Conservation (phyloP, 2,888 invertebrate genomes). For the Hemistola chrysoprasaria region DNA sequence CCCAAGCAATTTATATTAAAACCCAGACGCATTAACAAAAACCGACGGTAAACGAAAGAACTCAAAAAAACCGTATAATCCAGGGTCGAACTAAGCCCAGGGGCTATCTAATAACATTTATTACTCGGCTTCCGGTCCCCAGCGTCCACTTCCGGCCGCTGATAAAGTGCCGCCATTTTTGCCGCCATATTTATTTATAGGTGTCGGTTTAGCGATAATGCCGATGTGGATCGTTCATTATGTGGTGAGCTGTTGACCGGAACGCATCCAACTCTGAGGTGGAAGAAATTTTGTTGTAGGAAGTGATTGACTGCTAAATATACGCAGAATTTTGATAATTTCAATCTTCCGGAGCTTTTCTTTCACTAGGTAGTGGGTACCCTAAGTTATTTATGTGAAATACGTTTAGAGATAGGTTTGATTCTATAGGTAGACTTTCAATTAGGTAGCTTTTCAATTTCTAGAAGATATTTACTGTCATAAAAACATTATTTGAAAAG, state of each 20-base stretch:
- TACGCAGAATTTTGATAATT: too few relatives aligned
- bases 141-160: constrained; percentile 78
- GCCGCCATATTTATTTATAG: constrained; percentile 82
- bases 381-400: too few relatives aligned
- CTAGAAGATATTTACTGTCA: too few relatives aligned
- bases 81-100: constrained; percentile 73
- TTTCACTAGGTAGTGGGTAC: too few relatives aligned
- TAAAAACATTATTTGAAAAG: too few relatives aligned
- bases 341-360: too few relatives aligned
- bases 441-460: too few relatives aligned
- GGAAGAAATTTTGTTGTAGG: too few relatives aligned
- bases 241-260: constrained; percentile 36
- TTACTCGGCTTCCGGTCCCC: constrained; percentile 75
- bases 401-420: too few relatives aligned
- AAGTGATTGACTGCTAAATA: too few relatives aligned
- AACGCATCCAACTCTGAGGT: constrained; percentile 27
- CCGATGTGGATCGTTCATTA: constrained; percentile 65
- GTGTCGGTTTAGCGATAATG: constrained; percentile 70
- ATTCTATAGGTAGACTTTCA: too few relatives aligned
- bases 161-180: constrained; percentile 82
- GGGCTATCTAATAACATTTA: constrained; percentile 83
- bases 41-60: constrained; percentile 61
- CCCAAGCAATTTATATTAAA: constrained; percentile 69
- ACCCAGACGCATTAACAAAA: constrained; percentile 81
- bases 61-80: constrained; percentile 66